phyloP scores from a whole-genome alignment of 1,140 invertebrate genomes.

The Orchestia grillus region DNA sequence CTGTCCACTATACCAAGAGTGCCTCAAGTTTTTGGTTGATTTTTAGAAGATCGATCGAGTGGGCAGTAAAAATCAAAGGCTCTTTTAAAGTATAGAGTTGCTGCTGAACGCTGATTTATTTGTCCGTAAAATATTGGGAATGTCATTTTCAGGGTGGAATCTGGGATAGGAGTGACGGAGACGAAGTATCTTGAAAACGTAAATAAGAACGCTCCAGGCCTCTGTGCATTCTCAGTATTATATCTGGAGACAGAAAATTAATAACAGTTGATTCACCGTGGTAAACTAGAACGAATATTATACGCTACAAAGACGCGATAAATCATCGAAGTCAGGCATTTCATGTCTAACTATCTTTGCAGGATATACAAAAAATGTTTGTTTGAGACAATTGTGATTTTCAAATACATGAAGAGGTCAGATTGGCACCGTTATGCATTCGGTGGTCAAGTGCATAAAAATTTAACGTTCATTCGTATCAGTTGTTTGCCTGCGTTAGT shows the following conservation, averaged over 20 bases:
- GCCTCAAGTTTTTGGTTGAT: not conserved
- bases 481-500: no score
- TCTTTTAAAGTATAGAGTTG: not conserved
- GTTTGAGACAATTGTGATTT: no score
- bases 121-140: not conserved
- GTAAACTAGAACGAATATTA: not conserved
- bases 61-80: not conserved
- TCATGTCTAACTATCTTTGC: no score
- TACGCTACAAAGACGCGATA: not conserved
- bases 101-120: not conserved
- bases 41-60: not conserved
- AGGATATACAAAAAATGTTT: no score
- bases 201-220: not conserved
- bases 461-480: no score
- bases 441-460: no score
- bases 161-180: not conserved
- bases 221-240: not conserved
- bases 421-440: no score
- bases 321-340: not conserved
- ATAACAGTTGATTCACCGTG: not conserved
- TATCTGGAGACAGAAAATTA: not conserved
- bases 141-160: not conserved
- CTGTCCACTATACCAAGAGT: conserved; percentile 14
- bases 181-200: not conserved
- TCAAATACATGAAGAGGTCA: no score